Conservation (phyloP, 2,888 invertebrate species). For the Lasioglossum lativentre region DNA sequence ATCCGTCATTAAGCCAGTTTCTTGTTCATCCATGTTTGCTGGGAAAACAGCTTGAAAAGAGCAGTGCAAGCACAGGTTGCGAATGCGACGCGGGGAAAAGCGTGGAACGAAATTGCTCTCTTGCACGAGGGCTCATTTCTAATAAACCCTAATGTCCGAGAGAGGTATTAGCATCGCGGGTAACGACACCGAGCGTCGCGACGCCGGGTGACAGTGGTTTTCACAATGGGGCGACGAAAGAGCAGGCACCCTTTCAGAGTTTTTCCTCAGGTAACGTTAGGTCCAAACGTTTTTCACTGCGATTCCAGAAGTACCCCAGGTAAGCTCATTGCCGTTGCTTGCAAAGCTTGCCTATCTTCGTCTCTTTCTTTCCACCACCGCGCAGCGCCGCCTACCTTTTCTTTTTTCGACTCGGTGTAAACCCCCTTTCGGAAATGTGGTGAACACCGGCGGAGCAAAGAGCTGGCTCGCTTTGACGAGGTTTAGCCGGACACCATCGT, state of each 20-base stretch:
- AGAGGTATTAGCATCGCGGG: constrained; percentile 57
- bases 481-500: background rate
- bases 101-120: constrained; percentile 31
- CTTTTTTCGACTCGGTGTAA: constrained; percentile 12
- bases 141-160: constrained; percentile 61
- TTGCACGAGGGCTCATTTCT: constrained; percentile 44
- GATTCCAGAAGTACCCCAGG: constrained; percentile 70
- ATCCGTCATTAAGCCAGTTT: constrained; percentile 8
- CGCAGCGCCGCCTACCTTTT: background rate
- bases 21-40: background rate
- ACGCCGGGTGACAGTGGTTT: constrained; percentile 39
- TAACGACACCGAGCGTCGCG: constrained; percentile 45
- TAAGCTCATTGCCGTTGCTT: constrained; percentile 73
- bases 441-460: constrained; percentile 22
- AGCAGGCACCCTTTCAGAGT: constrained; percentile 54
- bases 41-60: background rate
- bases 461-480: constrained; percentile 12
- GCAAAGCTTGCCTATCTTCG: constrained; percentile 47
- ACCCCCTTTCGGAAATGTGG: constrained; percentile 30
- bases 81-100: background rate
- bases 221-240: constrained; percentile 52
- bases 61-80: background rate
- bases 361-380: constrained; percentile 37
- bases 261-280: constrained; percentile 60
- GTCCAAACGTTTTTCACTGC: constrained; percentile 72